Base-by-base conservation (phyloP, 2,888 invertebrate species). In the Epistrophe eligans region DNA sequence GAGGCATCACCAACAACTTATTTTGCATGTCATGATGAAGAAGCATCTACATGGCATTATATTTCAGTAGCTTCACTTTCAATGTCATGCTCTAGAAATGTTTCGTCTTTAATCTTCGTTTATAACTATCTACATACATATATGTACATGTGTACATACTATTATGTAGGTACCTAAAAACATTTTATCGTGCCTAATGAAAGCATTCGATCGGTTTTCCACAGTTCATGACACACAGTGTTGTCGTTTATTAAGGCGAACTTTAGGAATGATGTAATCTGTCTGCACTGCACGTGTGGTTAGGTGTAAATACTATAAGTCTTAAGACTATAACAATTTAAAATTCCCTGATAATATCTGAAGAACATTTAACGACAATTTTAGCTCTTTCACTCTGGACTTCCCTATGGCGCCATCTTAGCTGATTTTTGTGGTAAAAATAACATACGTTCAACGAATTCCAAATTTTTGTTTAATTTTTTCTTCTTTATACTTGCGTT, bases 71-170 rank as follows among this genome's bases (percentile, higher is more conserved):
- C 58, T 80, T 81, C 72, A 81, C 84, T 84, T 84, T 77, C 80
- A 84, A 77, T 84, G 72, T 72, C 72, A 64, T 77, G 84, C 84
- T 84, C 84, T 77, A 80, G 24, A 84, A 70, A 70, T 43, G 55
- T 15, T 52, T 8, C 28, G n/a, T 55, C 55, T 70, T 55, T 28
- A 55, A n/a, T n/a, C n/a, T n/a, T n/a, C n/a, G n/a, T n/a, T n/a
- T n/a, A n/a, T n/a, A n/a, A n/a, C n/a, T n/a, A n/a, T n/a, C n/a
- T n/a, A n/a, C n/a, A n/a, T n/a, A n/a, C n/a, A n/a, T n/a, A n/a
- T n/a, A n/a, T n/a, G n/a, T n/a, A n/a, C n/a, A n/a, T n/a, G n/a
- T n/a, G n/a, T n/a, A n/a, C n/a, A n/a, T n/a, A n/a, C n/a, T n/a
- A n/a, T n/a, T n/a, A n/a, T n/a, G n/a, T n/a, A n/a, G n/a, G n/a